Conservation (phyloP, 1,140 invertebrate genomes). For the Hylaeus volcanicus region DNA sequence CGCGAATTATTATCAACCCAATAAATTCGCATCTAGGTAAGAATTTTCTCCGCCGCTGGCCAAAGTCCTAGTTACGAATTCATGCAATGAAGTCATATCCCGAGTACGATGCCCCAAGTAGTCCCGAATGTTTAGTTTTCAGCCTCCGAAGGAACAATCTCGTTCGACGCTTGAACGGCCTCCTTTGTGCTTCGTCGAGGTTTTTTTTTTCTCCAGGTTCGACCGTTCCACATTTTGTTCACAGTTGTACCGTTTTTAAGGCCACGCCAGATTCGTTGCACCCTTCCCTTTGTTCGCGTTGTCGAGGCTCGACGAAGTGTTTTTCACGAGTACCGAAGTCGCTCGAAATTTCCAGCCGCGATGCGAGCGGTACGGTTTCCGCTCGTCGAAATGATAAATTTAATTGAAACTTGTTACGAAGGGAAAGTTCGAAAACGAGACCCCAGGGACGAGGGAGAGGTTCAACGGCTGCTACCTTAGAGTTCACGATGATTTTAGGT, state of each 20-base stretch:
- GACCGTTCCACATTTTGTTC: not conserved
- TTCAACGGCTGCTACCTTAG: not conserved
- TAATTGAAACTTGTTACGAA: slow-evolving; percentile 36
- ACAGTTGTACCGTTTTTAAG: too few species aligned
- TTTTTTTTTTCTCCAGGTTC: not conserved
- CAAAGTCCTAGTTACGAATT: too few species aligned
- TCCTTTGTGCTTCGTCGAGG: not conserved
- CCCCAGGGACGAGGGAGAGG: not conserved
- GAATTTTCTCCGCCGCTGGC: too few species aligned
- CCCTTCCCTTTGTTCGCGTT: not conserved
- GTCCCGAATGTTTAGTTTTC: too few species aligned
- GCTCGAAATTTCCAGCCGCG: not conserved
- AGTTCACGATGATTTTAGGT: slow-evolving; percentile 4
- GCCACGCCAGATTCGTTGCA: not conserved
- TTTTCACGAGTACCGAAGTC: not conserved
- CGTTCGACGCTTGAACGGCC: not conserved
- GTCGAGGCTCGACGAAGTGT: not conserved
- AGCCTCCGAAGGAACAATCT: slow-evolving; percentile 1
- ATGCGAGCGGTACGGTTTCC: not conserved
- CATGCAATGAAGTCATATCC: too few species aligned
- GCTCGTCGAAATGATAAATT: slow-evolving; percentile 17
- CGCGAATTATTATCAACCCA: too few species aligned
- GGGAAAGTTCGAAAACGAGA: slow-evolving; percentile 3
- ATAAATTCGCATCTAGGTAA: too few species aligned
- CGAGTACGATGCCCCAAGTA: too few species aligned